phyloP scores from a whole-genome alignment of 2,113 vertebrate species.

The Thunnus thynnus region DNA sequence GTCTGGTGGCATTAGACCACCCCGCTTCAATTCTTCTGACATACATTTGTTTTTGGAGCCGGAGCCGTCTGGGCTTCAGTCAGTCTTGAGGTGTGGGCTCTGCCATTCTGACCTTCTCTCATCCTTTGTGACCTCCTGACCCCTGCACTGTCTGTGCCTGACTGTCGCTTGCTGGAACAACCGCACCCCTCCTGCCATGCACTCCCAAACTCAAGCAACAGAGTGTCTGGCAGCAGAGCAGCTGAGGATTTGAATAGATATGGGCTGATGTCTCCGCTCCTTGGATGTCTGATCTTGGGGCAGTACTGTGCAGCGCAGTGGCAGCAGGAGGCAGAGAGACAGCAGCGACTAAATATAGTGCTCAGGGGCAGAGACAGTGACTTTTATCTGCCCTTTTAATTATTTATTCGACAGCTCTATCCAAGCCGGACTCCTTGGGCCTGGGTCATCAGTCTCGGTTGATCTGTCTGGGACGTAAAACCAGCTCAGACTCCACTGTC shows the following conservation, averaged over 20 bases:
- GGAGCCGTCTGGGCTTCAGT: slow-evolving; percentile 61
- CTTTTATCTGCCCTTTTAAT: slow-evolving; percentile 73
- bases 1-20: slow-evolving; percentile 24
- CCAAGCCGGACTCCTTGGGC: slow-evolving; percentile 51
- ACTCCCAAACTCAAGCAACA: slow-evolving; percentile 40
- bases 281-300: slow-evolving; percentile 51
- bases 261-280: slow-evolving; percentile 61
- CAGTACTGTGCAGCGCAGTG: slow-evolving; percentile 33
- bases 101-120: slow-evolving; percentile 61
- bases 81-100: slow-evolving; percentile 63
- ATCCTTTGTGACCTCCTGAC: slow-evolving; percentile 53
- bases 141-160: slow-evolving; percentile 37
- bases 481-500: not conserved
- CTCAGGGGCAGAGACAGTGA: slow-evolving; percentile 40
- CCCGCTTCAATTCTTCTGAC: slow-evolving; percentile 2
- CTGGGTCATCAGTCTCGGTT: slow-evolving; percentile 54
- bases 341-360: slow-evolving; percentile 73
- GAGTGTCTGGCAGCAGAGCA: slow-evolving; percentile 59
- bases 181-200: not conserved
- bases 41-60: slow-evolving; percentile 71
- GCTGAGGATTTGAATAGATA: slow-evolving; percentile 73
- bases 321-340: slow-evolving; percentile 52
- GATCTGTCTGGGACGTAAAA: slow-evolving; percentile 48
- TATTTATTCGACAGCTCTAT: slow-evolving; percentile 72
- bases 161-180: slow-evolving; percentile 17